Base-by-base conservation (phyloP, 2,113 vertebrate species). In the Scytalopus superciliaris region DNA sequence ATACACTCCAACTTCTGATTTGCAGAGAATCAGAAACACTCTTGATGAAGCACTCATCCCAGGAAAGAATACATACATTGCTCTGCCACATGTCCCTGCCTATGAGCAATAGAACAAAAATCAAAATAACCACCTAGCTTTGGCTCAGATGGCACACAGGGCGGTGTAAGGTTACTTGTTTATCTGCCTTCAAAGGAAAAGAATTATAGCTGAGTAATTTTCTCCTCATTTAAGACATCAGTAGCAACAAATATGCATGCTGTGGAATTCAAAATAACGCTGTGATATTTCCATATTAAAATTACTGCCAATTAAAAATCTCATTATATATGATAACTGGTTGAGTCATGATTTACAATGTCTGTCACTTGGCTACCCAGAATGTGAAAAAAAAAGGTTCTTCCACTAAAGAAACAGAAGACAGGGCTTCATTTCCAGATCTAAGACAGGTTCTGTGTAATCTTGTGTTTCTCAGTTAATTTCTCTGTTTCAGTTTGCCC, bases 291-390 rank as follows among this genome's bases (percentile, higher is more conserved):
- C 66, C 40, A 90, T 62, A 83, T 64, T 37, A 82, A 87, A 95
- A 91, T 64, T 74, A 80, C 10, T 3, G 8, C 33, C 73, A 93
- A 82, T 95, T 95, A 77, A 87, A 94, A 93, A 82, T 73, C 68
- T 95, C 35, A 67, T 91, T 93, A 90, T 45, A 88, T 93, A 78
- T 90, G 77, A 88, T 75, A 86, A 80, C 40, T 60, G 66, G 27
- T 52, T 86, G 87, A 96, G 68, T 80, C 59, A 90, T 5, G 4
- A 92, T 82, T 84, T 73, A 79, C 28, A 10, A 45, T 55, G 35
- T 81, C 59, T 39, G 24, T 25, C 63, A 63, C 44, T 75, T 84
- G 64, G 59, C 62, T 83, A 88, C 44, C 30, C 67, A 67, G 72
- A 95, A 45, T 3, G n/a, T 70, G 52, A 66, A 89, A 47, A 91